Conservation (phyloP, 2,113 vertebrate species). For the Lonchura striata region DNA sequence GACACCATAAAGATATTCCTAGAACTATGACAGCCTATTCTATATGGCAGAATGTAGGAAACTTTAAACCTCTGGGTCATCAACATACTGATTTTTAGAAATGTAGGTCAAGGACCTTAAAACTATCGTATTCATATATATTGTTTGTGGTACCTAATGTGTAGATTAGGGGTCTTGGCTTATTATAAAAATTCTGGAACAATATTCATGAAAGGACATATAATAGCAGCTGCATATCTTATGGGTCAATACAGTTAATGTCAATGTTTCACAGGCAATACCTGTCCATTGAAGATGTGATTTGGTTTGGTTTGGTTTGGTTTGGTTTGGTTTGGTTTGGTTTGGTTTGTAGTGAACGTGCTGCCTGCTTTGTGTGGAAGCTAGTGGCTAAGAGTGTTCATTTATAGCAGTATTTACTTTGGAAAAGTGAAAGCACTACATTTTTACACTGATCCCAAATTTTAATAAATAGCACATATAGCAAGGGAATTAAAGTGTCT, state of each 20-base stretch:
- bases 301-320: neutral
- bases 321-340: neutral
- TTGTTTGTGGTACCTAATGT: neutral
- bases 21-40: neutral
- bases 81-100: neutral
- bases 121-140: neutral
- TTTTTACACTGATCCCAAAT: neutral
- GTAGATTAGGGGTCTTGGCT: neutral
- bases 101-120: neutral
- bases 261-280: neutral
- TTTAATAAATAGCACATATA: neutral
- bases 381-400: neutral
- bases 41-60: neutral
- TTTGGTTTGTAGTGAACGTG: neutral
- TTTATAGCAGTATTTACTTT: neutral
- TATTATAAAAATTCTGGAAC: neutral
- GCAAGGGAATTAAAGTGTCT: neutral
- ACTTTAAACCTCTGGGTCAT: neutral
- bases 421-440: neutral
- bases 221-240: neutral
- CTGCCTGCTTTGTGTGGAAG: neutral
- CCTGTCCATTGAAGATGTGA: neutral
- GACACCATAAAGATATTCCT: neutral
- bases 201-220: neutral
- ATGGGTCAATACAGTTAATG: neutral